A percentile compares a stretch with the other conserved stretches of the same genome.
Conservation (phyloP, 2,888 invertebrate species). For the Hirtodrosophila trivittata region DNA sequence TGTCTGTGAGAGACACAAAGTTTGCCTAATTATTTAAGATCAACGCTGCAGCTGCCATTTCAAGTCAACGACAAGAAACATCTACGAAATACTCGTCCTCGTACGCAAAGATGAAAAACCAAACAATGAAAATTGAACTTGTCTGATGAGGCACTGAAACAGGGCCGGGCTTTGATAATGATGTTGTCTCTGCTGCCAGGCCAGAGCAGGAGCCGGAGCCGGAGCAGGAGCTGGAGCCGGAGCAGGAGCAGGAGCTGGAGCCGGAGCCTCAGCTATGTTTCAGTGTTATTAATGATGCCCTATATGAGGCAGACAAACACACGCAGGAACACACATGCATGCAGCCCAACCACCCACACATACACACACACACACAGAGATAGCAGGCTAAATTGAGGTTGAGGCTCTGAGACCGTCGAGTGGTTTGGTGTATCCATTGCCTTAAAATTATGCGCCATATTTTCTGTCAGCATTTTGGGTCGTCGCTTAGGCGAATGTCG, state of each 20-base stretch:
- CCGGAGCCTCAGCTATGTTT: constrained; percentile 49
- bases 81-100: constrained; percentile 7
- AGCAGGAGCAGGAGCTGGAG: constrained; percentile 13
- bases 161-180: constrained; percentile 50
- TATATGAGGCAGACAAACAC: constrained; percentile 41
- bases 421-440: constrained; percentile 60
- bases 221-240: not conserved
- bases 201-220: not conserved
- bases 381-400: constrained; percentile 45
- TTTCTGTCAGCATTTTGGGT: constrained; percentile 58
- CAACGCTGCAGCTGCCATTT: constrained; percentile 62
- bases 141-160: constrained; percentile 12
- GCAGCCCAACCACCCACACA: constrained; percentile 4
- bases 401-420: constrained; percentile 23
- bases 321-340: constrained; percentile 17
- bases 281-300: constrained; percentile 78
- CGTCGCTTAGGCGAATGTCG: constrained; percentile 51
- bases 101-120: constrained; percentile 47
- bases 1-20: constrained; percentile 68
- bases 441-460: constrained; percentile 79
- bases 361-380: constrained; percentile 40
- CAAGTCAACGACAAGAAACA: constrained; percentile 56
- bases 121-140: constrained; percentile 76
- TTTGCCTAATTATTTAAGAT: constrained; percentile 79
- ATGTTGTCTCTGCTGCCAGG: constrained; percentile 38